A percentile compares a stretch with the other conserved stretches of the same genome.
Conservation (phyloP, 2,113 vertebrate species). For the Malurus elegans region DNA sequence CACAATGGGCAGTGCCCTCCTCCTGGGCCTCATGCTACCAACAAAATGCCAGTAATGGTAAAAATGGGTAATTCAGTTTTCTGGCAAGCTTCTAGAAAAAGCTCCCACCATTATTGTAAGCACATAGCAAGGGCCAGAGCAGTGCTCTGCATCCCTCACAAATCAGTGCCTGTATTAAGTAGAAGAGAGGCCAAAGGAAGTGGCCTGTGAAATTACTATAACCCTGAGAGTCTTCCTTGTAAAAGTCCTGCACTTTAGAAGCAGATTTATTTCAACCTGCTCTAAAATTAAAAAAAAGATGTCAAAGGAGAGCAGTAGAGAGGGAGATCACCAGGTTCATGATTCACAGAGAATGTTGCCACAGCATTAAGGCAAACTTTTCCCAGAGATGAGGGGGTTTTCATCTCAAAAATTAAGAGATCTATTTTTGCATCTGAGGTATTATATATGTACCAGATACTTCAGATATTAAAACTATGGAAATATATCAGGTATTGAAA, state of each 20-base stretch:
- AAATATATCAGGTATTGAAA: neutral
- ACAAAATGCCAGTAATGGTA: neutral
- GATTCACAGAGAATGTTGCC: neutral
- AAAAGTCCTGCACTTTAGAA: neutral
- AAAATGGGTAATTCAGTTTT: rapidly evolving
- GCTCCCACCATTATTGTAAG: neutral
- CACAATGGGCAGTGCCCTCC: neutral
- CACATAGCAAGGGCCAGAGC: rapidly evolving
- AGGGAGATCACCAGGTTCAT: neutral
- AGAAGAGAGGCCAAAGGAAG: neutral
- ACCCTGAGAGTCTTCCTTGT: neutral
- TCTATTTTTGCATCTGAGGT: neutral
- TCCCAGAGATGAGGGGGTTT: neutral
- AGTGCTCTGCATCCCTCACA: neutral
- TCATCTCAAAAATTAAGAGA: neutral
- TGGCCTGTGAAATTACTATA: neutral
- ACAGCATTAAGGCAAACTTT: neutral
- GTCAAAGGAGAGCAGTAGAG: neutral
- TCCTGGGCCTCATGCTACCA: neutral
- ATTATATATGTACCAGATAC: neutral
- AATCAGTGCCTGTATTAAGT: rapidly evolving
- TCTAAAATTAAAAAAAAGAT: neutral
- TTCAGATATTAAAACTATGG: neutral
- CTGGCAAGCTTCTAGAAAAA: neutral
- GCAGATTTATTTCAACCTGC: neutral